Conservation (phyloP, 2,888 invertebrate genomes). For the Thyatira batis region DNA sequence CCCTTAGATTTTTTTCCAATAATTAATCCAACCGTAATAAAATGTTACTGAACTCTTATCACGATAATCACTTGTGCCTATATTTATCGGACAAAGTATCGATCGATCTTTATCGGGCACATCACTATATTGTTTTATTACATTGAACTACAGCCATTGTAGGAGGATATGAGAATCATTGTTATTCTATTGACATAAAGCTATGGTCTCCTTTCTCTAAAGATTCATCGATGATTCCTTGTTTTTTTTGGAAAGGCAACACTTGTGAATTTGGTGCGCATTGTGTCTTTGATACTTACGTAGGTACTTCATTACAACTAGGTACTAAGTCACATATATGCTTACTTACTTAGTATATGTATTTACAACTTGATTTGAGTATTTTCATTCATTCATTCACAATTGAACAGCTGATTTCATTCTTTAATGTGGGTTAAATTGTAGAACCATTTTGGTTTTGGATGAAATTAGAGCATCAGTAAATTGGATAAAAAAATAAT, state of each 20-base stretch:
- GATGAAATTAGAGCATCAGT: too few species aligned
- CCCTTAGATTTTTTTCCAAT: too few species aligned
- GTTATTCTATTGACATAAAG: constrained; percentile 55
- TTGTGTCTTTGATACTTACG: not conserved
- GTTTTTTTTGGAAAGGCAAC: constrained; percentile 20
- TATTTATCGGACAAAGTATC: not conserved
- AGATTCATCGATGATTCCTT: constrained; percentile 46
- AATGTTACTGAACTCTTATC: not conserved
- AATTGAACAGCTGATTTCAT: too few species aligned
- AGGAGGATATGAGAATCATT: constrained; percentile 66
- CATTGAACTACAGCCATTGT: constrained; percentile 8
- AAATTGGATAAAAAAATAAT: too few species aligned
- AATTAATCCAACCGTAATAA: too few species aligned
- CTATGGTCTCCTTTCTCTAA: constrained; percentile 65
- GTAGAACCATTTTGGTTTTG: too few species aligned
- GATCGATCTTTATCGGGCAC: constrained; percentile 17
- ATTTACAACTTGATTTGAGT: too few species aligned
- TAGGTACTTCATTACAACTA: too few species aligned
- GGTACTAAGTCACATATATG: too few species aligned
- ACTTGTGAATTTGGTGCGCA: not conserved
- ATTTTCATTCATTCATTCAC: too few species aligned
- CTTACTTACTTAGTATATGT: too few species aligned
- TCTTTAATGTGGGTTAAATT: too few species aligned
- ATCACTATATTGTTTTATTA: constrained; percentile 31
- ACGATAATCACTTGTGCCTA: not conserved